Conservation (phyloP, 2,888 invertebrate species). For the Brachyptera putata region DNA sequence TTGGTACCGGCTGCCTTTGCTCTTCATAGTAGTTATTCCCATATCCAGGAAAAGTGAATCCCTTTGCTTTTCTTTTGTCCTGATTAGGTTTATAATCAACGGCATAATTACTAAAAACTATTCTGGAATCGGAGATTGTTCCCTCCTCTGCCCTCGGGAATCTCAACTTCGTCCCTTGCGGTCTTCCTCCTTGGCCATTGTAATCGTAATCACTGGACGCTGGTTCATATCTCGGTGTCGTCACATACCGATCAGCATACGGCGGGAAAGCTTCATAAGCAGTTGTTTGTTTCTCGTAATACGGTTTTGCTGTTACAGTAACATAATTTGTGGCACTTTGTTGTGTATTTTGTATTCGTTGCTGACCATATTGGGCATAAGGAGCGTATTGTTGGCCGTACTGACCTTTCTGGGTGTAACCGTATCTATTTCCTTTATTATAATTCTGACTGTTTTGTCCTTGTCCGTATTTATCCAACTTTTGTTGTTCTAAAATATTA, state of each 20-base stretch:
- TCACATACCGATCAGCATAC: neutral
- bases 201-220: neutral
- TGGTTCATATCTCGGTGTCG: neutral
- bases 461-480: neutral
- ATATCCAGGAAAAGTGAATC: constrained; percentile 9
- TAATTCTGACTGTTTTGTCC: constrained; percentile 1
- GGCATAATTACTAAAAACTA: neutral
- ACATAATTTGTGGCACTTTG: neutral
- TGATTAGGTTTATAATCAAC: neutral
- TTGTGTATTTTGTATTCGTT: neutral
- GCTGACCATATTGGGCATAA: neutral
- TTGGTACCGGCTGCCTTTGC: constrained; percentile 9
- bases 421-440: neutral
- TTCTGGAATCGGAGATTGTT: neutral
- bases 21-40: neutral
- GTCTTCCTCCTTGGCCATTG: neutral
- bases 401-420: neutral
- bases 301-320: neutral
- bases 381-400: neutral
- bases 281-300: neutral
- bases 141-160: constrained; percentile 20
- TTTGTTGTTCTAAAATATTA: neutral
- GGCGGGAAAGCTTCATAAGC: constrained; percentile 5
- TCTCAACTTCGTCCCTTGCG: constrained; percentile 4
- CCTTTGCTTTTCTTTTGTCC: constrained; percentile 8